Conservation (phyloP, 2,888 invertebrate species). For the Bedellia somnulentella region DNA sequence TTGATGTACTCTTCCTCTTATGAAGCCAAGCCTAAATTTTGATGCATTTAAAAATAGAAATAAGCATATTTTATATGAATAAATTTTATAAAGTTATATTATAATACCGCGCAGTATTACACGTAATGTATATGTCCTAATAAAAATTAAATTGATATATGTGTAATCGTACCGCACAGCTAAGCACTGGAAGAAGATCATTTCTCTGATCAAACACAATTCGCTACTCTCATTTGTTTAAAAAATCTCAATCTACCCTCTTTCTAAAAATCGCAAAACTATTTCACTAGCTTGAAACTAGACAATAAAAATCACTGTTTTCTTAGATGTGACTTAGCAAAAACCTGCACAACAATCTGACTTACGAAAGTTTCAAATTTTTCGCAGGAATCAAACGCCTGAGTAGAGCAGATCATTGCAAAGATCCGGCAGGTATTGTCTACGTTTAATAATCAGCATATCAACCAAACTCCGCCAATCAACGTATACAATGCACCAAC, state of each 20-base stretch:
- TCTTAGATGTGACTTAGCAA: too few relatives aligned
- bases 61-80: constrained; percentile 47
- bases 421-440: constrained; percentile 78
- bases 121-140: too few relatives aligned
- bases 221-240: too few relatives aligned
- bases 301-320: too few relatives aligned
- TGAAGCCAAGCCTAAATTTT: constrained; percentile 53
- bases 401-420: constrained; percentile 86
- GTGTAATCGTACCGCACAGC: too few relatives aligned
- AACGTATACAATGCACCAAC: constrained; percentile 46
- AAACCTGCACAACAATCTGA: too few relatives aligned
- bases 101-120: constrained; percentile 47
- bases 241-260: too few relatives aligned
- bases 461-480: constrained; percentile 48
- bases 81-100: constrained; percentile 49
- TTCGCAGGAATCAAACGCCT: constrained; percentile 84
- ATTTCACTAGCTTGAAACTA: too few relatives aligned
- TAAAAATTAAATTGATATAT: too few relatives aligned
- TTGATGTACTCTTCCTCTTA: constrained; percentile 33
- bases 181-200: too few relatives aligned
- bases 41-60: constrained; percentile 43
- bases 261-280: too few relatives aligned
- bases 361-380: constrained; percentile 30
- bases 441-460: constrained; percentile 71
- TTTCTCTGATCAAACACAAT: too few relatives aligned